Base-by-base conservation (phyloP, 2,113 vertebrate species). In the Cacatua alba region DNA sequence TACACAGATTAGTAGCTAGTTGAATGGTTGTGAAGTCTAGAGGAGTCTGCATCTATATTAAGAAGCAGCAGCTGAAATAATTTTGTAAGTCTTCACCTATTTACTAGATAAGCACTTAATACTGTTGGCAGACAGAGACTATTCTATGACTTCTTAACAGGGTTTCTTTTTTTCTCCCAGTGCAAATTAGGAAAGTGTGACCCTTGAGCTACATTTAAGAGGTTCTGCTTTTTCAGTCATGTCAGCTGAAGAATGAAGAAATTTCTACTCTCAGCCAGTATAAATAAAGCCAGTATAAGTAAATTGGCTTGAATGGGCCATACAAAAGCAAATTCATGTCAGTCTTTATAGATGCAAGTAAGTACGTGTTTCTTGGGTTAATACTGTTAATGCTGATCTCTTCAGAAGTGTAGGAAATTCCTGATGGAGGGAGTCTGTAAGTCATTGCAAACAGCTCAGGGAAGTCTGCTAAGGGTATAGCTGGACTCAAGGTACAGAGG, bases 81-180 rank as follows among this genome's bases (percentile, higher is more conserved):
- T 77, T 92, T 76, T 62, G 26, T 74, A 70, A 77, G 37, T 35
- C 68, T 75, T 74, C 10, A 18, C n/a, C 51, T 83, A 2, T 88
- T 93, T 92, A 63, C 76, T 18, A 41, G 79, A 86, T 67, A 77
- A 93, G 43, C 51, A 46, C 19, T 86, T 81, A n/a, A 75, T 55
- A 29, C n/a, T 81, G 28, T 43, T 51, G 53, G 29, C 63, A 77
- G 72, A 29, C 23, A 63, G 31, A 79, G 52, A 8, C n/a, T 70
- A 6, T 75, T 90, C 52, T 70, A 3, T 63, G 72, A 59, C 25
- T 86, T 68, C 59, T 72, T 82, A 8, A 9, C 0, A 23, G 51
- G 43, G 20, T 1, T 25, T 65, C 71, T 84, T 46, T 68, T 84
- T 67, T 49, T 21, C 41, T 85, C 3, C n/a, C 10, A 5, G 28